Evolutionary conservation across 1,140 invertebrate species (phyloP).

Genomic region (Coenobita brevimanus): DNA sequence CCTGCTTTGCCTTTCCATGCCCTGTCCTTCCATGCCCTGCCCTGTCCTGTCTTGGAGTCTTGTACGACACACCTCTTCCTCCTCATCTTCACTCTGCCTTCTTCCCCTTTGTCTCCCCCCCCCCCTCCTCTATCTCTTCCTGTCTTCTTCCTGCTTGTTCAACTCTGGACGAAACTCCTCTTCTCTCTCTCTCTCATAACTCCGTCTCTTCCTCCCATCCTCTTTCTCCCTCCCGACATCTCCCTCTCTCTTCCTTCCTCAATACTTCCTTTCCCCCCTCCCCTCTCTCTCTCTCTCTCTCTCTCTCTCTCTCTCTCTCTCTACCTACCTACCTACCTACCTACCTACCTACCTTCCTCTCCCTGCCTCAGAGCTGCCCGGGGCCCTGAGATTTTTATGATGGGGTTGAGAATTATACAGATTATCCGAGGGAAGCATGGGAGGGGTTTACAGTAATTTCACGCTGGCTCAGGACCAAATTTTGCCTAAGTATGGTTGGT

Average conservation of each 20-base stretch:
- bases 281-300: too few species aligned
- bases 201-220: too few species aligned
- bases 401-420: not conserved
- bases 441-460: conserved; percentile 10
- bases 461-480: not conserved
- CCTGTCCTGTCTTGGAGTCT: too few species aligned
- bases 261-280: too few species aligned
- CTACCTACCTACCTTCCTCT: not conserved
- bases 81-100: too few species aligned
- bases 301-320: not conserved
- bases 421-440: conserved; percentile 8
- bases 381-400: conserved; percentile 7
- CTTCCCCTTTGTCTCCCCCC: not conserved
- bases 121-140: not conserved
- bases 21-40: too few species aligned
- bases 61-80: too few species aligned
- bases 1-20: too few species aligned
- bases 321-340: too few species aligned
- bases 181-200: not conserved
- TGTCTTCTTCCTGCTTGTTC: not conserved
- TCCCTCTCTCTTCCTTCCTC: too few species aligned
- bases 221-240: too few species aligned
- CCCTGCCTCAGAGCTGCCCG: not conserved
- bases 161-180: not conserved
- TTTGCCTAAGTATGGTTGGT: conserved; percentile 2